Base-by-base conservation (phyloP, 2,797 vertebrate species). In the Paguma larvata region DNA sequence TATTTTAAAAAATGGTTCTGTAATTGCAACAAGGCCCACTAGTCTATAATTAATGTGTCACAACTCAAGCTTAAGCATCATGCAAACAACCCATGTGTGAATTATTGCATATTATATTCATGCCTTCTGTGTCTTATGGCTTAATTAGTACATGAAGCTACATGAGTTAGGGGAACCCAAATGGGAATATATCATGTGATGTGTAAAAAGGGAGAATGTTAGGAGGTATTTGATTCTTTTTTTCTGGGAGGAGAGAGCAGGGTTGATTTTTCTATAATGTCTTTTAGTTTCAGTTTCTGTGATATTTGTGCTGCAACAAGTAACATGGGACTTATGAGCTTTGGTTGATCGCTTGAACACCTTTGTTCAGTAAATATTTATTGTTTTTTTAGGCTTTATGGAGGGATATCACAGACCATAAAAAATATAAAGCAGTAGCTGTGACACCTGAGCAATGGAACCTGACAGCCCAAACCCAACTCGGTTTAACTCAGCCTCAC, bases 51-150 rank as follows among this genome's bases (percentile, higher is more conserved):
- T 97, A 98, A 98, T 97, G 97, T 98, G 97, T 98, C 97, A 98
- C 98, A 98, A 83, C 97, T 97, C 87, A 94, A 88, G 80, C 97
- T 97, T 97, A 96, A 97, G 27, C 94, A 93, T 96, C 96, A 98
- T 94, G 51, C 97, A 98, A 97, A 96, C 97, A 96, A 98, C 96
- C 98, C 97, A 73, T 51, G 83, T 93, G 90, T 98, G 98, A 98
- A 98, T 98, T 98, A 98, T 96, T 96, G 97, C 97, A 96, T 97
- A 98, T 97, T 98, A 98, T 98, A 98, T 98, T 97, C 97, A 94
- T 94, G 97, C 98, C 98, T 98, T 97, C 97, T 98, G 98, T 98
- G 98, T 98, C 98, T 98, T 98, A 97, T 88, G 95, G 98, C 98
- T 98, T 98, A 98, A 98, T 98, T 98, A 98, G 98, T 91, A 95